Conservation (phyloP, 2,888 invertebrate species). For the Micropterix aruncella region DNA sequence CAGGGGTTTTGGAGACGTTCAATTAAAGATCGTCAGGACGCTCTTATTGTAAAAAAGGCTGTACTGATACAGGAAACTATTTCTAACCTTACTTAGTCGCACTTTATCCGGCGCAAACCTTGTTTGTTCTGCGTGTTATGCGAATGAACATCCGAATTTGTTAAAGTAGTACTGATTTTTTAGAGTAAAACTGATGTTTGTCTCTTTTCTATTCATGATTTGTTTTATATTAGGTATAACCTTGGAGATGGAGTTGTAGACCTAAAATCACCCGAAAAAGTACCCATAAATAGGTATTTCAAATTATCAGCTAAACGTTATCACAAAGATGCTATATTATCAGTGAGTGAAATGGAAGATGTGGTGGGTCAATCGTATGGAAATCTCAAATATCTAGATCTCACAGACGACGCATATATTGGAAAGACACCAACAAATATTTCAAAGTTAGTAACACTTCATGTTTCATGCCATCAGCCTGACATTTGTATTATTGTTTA, state of each 20-base stretch:
- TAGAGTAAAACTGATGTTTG: no score
- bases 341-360: slow-evolving; percentile 66
- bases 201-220: neutral
- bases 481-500: neutral
- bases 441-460: slow-evolving; percentile 41
- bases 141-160: no score
- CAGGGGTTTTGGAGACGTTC: no score
- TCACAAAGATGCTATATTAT: slow-evolving; percentile 70
- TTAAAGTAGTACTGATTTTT: no score
- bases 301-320: slow-evolving; percentile 69
- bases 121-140: no score
- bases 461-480: neutral
- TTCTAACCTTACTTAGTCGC: no score
- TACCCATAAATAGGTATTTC: slow-evolving; percentile 62
- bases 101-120: no score
- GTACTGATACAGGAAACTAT: no score
- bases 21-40: no score
- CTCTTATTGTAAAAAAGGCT: no score
- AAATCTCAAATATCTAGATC: slow-evolving; percentile 65
- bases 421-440: slow-evolving; percentile 67
- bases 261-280: slow-evolving; percentile 57
- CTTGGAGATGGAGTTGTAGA: slow-evolving; percentile 72
- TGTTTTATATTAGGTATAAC: slow-evolving; percentile 43
- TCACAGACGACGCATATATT: slow-evolving; percentile 66
- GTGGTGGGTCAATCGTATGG: slow-evolving; percentile 71